Evolutionary conservation across 2,888 invertebrate genomes (phyloP), one percentile per base, ranked within the genome.

Genomic region (Sphaerophoria taeniata): DNA sequence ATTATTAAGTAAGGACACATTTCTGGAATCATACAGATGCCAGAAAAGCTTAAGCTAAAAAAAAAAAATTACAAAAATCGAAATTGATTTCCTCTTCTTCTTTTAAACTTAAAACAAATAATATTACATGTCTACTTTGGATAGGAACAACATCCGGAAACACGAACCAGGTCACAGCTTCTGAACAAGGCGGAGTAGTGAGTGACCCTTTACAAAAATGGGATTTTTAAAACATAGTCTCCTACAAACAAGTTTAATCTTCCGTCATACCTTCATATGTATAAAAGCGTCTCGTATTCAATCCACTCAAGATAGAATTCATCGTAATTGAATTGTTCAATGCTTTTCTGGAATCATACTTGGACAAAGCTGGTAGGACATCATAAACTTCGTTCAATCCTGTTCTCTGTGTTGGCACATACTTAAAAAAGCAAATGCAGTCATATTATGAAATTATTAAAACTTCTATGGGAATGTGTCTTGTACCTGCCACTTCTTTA

Each of bases 241-340:
- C 11, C 7, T 43, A 9, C 11, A 43, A 43, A 43, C 7, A 58
- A 3, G 43, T 16, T 36, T 31, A 33, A 11, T n/a, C 6, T 56
- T 4, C 6, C 5, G 12, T n/a, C 56, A 60, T 45, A 90, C 90
- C 91, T 45, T 87, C 84, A 49, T 91, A 91, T 7, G 90, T 90
- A 74, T 88, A 91, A 56, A 90, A 91, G 43, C 89, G 87, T 0
- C 88, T 89, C 4, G 89, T 89, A 69, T 91, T 87, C 53, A 91
- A 82, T 36, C 87, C 87, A 6, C 89, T 89, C 55, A 91, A 76
- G 6, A 91, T 77, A 0, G 90, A 89, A 6, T 88, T 90, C 9
- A 91, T 88, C 4, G 89, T 89, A 0, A 90, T 86, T 2, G 88
- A 69, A 4, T 88, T 81, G 0, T 86, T 51, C 2, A 89, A 86